Evolutionary conservation across 1,140 invertebrate genomes (phyloP).

Genomic region (Hylaeus anthracinus): DNA sequence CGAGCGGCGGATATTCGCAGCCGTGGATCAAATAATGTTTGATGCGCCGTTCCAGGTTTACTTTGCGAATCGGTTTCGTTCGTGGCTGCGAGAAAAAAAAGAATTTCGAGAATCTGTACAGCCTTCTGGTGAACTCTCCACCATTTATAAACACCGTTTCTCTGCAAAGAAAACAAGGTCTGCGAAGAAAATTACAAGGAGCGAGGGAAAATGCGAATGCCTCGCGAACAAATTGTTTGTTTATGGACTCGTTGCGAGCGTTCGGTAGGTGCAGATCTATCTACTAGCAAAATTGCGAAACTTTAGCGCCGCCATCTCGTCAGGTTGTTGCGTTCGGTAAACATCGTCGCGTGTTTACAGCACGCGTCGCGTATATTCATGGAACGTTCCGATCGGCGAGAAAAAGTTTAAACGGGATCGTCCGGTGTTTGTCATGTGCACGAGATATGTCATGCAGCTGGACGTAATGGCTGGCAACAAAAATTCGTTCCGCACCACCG

Average conservation of each 20-base stretch:
- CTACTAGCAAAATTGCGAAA: too few species aligned
- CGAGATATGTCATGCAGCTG: neutral
- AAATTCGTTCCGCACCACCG: neutral
- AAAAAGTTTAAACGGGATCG: neutral
- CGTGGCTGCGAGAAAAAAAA: neutral
- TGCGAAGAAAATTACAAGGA: too few species aligned
- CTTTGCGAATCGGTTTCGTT: constrained; percentile 1
- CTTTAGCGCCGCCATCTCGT: neutral
- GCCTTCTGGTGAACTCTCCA: too few species aligned
- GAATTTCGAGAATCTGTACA: neutral
- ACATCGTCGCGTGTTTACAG: neutral
- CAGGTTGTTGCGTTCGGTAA: neutral
- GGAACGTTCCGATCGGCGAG: neutral
- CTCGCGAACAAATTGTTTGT: too few species aligned
- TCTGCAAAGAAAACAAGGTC: too few species aligned
- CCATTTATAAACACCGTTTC: too few species aligned
- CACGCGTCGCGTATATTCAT: neutral
- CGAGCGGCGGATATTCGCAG: constrained; percentile 5
- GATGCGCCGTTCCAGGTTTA: constrained; percentile 12
- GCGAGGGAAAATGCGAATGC: too few species aligned
- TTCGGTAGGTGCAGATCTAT: too few species aligned
- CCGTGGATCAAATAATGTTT: constrained; percentile 38
- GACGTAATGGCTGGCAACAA: neutral
- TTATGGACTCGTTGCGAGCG: too few species aligned
- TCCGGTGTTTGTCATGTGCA: neutral